phyloP scores from a whole-genome alignment of 2,888 invertebrate genomes.

The Melanchra persicariae region DNA sequence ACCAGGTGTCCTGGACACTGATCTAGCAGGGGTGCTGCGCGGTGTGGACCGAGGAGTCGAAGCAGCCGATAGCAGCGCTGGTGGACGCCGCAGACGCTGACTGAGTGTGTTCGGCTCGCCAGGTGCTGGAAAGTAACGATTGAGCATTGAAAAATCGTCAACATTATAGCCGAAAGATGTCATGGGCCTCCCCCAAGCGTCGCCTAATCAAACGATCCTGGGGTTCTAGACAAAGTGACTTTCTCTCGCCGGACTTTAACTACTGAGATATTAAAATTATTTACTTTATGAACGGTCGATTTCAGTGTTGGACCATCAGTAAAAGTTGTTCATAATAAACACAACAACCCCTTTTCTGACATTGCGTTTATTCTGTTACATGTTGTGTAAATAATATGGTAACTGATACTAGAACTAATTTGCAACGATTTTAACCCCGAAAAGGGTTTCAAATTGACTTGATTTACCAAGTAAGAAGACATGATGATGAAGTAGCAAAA shows the following conservation, averaged over 20 bases:
- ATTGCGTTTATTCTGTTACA: too few relatives aligned
- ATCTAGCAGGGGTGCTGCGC: conserved; percentile 93
- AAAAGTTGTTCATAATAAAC: too few relatives aligned
- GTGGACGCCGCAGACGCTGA: conserved; percentile 93
- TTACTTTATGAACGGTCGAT: too few relatives aligned
- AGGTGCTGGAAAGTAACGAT: conserved; percentile 90
- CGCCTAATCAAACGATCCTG: too few relatives aligned
- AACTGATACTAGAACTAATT: too few relatives aligned
- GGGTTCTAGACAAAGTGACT: too few relatives aligned
- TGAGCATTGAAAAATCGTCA: not conserved
- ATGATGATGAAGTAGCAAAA: not conserved
- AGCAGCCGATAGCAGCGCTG: conserved; percentile 92
- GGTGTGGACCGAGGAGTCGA: conserved; percentile 94
- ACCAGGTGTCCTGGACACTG: conserved; percentile 87
- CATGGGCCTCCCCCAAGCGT: not conserved
- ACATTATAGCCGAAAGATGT: not conserved
- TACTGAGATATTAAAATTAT: too few relatives aligned
- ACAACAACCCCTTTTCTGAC: too few relatives aligned
- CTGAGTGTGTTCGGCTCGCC: conserved; percentile 96
- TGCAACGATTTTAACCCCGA: not conserved
- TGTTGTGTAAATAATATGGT: too few relatives aligned
- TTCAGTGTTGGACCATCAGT: too few relatives aligned
- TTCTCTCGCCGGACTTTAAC: too few relatives aligned
- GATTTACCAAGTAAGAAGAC: not conserved
- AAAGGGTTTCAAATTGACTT: too few relatives aligned